Evolutionary conservation across 2,888 invertebrate species (phyloP).

Genomic region (Drosophila buzzatii): DNA sequence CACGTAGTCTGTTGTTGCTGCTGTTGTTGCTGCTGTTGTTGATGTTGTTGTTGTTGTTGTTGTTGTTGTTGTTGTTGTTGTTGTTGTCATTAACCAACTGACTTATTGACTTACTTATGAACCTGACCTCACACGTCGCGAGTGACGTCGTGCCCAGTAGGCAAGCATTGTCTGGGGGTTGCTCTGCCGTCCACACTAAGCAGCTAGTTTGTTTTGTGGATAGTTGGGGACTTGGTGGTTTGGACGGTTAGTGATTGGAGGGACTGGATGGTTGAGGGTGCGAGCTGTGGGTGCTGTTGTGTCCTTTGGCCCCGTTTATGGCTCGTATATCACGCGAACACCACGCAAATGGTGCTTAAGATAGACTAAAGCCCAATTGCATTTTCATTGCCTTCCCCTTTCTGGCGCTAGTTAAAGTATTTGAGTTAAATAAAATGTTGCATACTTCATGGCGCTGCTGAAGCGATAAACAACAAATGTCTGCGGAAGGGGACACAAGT

Average conservation of each 20-base stretch:
- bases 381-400: conserved; percentile 49
- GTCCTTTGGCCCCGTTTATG: conserved; percentile 45
- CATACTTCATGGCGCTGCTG: conserved; percentile 66
- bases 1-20: conserved; percentile 14
- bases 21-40: conserved; percentile 28
- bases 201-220: conserved; percentile 14
- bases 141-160: conserved; percentile 43
- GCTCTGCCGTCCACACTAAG: conserved; percentile 20
- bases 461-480: conserved; percentile 58
- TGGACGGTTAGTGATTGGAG: not conserved
- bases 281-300: not conserved
- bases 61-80: conserved; percentile 37
- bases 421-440: conserved; percentile 68
- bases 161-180: conserved; percentile 39
- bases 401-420: conserved; percentile 43
- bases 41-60: conserved; percentile 52
- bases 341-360: conserved; percentile 55
- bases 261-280: not conserved
- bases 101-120: conserved; percentile 80
- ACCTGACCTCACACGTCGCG: conserved; percentile 74
- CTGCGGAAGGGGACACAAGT: conserved; percentile 12
- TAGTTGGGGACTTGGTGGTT: not conserved
- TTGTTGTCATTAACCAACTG: conserved; percentile 72
- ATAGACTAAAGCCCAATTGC: conserved; percentile 62
- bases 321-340: conserved; percentile 64